phyloP scores from a whole-genome alignment of 2,113 vertebrate species.

The Pao palembangensis region DNA sequence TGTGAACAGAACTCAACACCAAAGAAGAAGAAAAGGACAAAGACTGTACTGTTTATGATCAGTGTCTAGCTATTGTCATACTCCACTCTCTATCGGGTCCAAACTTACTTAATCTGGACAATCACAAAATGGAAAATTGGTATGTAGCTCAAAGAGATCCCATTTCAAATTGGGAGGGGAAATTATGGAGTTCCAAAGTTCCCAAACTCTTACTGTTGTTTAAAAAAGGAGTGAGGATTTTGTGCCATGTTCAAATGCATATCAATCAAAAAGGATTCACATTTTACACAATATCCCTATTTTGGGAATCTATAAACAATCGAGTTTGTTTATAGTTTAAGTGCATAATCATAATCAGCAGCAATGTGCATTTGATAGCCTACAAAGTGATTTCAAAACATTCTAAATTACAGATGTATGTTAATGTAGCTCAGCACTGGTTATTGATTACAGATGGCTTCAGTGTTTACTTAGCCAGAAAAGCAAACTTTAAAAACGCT shows the following conservation, averaged over 20 bases:
- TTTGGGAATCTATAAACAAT: not conserved
- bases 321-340: not conserved
- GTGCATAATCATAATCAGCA: not conserved
- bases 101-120: too few relatives aligned
- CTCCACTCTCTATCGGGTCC: too few relatives aligned
- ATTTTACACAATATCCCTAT: not conserved
- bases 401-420: not conserved
- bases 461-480: not conserved
- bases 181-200: too few relatives aligned
- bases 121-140: not conserved
- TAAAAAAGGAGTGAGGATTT: not conserved
- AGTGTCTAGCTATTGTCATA: not conserved
- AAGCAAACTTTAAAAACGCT: not conserved
- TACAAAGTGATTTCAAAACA: not conserved
- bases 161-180: not conserved
- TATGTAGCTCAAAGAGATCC: not conserved
- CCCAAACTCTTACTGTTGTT: too few relatives aligned
- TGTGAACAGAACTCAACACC: conserved; percentile 45
- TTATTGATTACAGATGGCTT: not conserved
- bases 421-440: not conserved
- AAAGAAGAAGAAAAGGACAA: conserved; percentile 19
- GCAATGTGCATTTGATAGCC: not conserved
- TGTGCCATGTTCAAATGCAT: not conserved
- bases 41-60: not conserved
- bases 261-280: not conserved